Evolutionary conservation across 2,797 vertebrate genomes (phyloP).

Genomic region (Catamblyrhynchus diadema): DNA sequence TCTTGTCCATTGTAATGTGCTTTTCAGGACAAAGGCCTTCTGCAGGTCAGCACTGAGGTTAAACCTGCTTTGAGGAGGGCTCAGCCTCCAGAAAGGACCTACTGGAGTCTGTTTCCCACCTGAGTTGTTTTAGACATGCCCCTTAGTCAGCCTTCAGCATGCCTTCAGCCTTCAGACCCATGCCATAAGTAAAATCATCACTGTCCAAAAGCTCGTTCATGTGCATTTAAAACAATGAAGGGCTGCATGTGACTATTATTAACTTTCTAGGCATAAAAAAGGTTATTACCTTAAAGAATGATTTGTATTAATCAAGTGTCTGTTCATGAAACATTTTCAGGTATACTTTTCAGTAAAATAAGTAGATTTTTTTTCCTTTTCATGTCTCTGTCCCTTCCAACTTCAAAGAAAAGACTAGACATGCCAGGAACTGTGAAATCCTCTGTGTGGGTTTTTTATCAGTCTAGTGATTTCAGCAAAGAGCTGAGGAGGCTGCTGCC

Average conservation of each 20-base stretch:
- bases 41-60: not conserved
- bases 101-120: not conserved
- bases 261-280: not conserved
- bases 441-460: accelerated
- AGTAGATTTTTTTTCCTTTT: not conserved
- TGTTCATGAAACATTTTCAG: not conserved
- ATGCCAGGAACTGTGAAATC: not conserved
- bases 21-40: not conserved
- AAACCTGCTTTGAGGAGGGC: not conserved
- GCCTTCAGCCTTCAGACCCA: not conserved
- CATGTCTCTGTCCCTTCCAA: not conserved
- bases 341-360: not conserved
- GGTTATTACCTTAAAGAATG: not conserved
- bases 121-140: not conserved
- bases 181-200: not conserved
- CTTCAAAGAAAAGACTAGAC: not conserved
- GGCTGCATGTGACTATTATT: accelerated
- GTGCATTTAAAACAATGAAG: not conserved
- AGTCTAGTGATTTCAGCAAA: not conserved
- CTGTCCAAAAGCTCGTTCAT: not conserved
- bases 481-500: not conserved
- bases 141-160: not conserved
- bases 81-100: not conserved
- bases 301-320: not conserved
- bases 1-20: not conserved